Evolutionary conservation across 1,140 invertebrate genomes (phyloP).

Genomic region (Luehdorfia chinensis): DNA sequence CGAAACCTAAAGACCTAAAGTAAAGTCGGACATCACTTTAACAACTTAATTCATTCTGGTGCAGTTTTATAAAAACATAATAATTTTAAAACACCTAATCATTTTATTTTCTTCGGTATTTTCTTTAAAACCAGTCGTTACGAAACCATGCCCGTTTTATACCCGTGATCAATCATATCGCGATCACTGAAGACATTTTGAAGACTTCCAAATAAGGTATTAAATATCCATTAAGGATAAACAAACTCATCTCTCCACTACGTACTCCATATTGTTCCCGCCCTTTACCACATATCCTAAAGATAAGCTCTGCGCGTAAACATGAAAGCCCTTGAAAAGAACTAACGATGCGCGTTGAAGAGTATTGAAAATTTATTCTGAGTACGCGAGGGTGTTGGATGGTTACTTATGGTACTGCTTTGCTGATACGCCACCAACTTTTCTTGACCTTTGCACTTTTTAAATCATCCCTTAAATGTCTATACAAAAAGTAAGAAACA

Average conservation of each 20-base stretch:
- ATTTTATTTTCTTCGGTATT: too few species aligned
- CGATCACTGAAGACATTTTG: slow-evolving; percentile 27
- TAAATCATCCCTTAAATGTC: slow-evolving; percentile 4
- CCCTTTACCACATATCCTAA: slow-evolving; percentile 24
- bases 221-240: slow-evolving; percentile 53
- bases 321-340: slow-evolving; percentile 50
- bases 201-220: slow-evolving; percentile 41
- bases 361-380: slow-evolving; percentile 73
- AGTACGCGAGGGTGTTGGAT: slow-evolving; percentile 54
- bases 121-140: too few species aligned
- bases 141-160: neutral
- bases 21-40: too few species aligned
- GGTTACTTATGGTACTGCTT: slow-evolving; percentile 60
- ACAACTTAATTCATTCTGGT: too few species aligned
- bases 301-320: slow-evolving; percentile 52
- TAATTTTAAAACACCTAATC: too few species aligned
- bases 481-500: slow-evolving; percentile 7
- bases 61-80: too few species aligned
- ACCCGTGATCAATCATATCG: slow-evolving; percentile 45
- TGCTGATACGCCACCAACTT: slow-evolving; percentile 33
- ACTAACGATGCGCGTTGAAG: slow-evolving; percentile 58
- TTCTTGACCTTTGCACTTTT: slow-evolving; percentile 24
- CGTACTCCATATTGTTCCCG: slow-evolving; percentile 14
- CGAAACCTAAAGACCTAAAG: too few species aligned
- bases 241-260: slow-evolving; percentile 25